phyloP scores from a whole-genome alignment of 1,140 invertebrate genomes.

The Nebria ingens region DNA sequence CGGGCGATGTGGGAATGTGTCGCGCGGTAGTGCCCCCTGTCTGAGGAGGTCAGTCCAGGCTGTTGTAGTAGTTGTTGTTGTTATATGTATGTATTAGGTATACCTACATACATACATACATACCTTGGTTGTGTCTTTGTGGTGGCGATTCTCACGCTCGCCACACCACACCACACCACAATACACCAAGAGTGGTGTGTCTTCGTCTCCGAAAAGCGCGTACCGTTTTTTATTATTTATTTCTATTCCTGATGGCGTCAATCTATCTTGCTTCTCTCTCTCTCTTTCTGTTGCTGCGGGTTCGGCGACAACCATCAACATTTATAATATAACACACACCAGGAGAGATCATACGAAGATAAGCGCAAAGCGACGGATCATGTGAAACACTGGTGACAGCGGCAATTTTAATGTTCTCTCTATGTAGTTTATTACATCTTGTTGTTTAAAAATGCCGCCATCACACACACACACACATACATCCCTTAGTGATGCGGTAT shows the following conservation, averaged over 20 bases:
- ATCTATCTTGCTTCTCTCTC: background rate
- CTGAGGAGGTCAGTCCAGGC: background rate
- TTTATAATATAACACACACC: too few relatives aligned
- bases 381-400: background rate
- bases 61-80: too few relatives aligned
- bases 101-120: too few relatives aligned
- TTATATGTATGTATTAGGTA: too few relatives aligned
- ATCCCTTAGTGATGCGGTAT: too few relatives aligned
- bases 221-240: background rate
- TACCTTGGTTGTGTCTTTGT: too few relatives aligned
- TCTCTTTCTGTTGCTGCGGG: too few relatives aligned
- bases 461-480: too few relatives aligned
- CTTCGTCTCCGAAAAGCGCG: background rate
- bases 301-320: too few relatives aligned
- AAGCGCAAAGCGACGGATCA: background rate
- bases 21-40: background rate
- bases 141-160: background rate
- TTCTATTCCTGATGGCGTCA: background rate
- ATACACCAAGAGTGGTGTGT: too few relatives aligned
- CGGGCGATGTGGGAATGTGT: background rate
- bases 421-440: background rate
- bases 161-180: too few relatives aligned
- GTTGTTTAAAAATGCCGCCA: too few relatives aligned
- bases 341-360: background rate
- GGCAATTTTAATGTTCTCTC: background rate